Percentiles rank a stretch among this genome's conserved stretches.
Evolutionary conservation across 2,113 vertebrate species (phyloP).

Genomic region (Megaceryle torquata): DNA sequence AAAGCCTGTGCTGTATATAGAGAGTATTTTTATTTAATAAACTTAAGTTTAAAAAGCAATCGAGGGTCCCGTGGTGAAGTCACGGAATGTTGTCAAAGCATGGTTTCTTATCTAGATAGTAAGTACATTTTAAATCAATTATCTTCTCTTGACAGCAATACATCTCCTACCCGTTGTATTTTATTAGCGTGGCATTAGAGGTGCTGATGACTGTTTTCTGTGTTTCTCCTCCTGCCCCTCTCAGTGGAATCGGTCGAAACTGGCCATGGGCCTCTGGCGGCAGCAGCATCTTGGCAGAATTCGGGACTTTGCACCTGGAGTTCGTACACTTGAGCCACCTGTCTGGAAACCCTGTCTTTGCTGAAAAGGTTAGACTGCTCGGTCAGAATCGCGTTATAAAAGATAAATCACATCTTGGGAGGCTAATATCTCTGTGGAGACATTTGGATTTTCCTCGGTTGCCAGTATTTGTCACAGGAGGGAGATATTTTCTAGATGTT

Average conservation of each 20-base stretch:
- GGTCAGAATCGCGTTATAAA: not conserved
- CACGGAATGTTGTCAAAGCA: not conserved
- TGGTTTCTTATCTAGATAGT: not conserved
- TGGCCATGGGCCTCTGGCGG: conserved; percentile 99
- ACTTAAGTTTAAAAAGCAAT: not conserved
- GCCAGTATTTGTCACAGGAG: not conserved
- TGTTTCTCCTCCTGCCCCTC: not conserved
- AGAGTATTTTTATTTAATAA: not conserved
- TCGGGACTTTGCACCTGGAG: conserved; percentile 95
- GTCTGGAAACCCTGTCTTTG: conserved; percentile 91
- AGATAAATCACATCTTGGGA: not conserved
- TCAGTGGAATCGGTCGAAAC: conserved; percentile 92
- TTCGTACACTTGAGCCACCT: conserved; percentile 93
- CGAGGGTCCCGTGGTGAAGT: not conserved
- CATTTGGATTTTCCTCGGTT: not conserved
- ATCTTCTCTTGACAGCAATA: not conserved
- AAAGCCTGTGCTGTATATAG: not conserved
- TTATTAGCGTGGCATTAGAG: not conserved
- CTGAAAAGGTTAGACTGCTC: conserved; percentile 86
- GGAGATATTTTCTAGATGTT: not conserved
- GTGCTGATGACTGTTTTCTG: not conserved
- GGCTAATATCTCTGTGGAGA: not conserved
- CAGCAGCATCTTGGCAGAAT: conserved; percentile 98
- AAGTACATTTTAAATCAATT: not conserved
- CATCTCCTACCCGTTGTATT: not conserved